A percentile compares a stretch with the other conserved stretches of the same genome.
Conservation (phyloP, 2,888 invertebrate genomes). For the Invenusta paracnida region DNA sequence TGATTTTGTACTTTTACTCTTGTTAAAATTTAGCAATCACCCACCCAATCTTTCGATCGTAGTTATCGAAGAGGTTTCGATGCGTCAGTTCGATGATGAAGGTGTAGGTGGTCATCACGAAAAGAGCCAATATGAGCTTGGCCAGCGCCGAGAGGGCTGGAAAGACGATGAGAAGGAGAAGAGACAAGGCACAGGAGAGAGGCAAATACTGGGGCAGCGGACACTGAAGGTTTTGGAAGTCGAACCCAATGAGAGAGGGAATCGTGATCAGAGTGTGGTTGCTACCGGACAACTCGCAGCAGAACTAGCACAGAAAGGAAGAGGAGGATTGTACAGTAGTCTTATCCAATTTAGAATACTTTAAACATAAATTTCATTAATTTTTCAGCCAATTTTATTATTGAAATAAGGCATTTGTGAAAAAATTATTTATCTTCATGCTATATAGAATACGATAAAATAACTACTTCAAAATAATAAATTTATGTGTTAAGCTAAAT, state of each 20-base stretch:
- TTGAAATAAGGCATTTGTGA: too few species aligned
- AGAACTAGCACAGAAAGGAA: slow-evolving; percentile 51
- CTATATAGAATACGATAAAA: too few species aligned
- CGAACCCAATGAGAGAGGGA: slow-evolving; percentile 47
- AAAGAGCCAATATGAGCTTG: slow-evolving; percentile 71
- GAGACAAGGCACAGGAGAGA: slow-evolving; percentile 76
- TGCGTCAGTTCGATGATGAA: slow-evolving; percentile 77
- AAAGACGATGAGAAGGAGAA: slow-evolving; percentile 78
- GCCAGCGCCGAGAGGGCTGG: slow-evolving; percentile 75
- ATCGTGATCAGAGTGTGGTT: slow-evolving; percentile 42
- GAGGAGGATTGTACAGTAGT: background rate
- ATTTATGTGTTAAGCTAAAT: too few species aligned
- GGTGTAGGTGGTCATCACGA: slow-evolving; percentile 74
- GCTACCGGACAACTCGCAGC: slow-evolving; percentile 49
- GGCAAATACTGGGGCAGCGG: slow-evolving; percentile 77
- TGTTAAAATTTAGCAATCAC: too few species aligned
- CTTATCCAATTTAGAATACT: too few species aligned
- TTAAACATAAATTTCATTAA: too few species aligned
- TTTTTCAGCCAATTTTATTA: too few species aligned
- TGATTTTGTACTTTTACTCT: too few species aligned
- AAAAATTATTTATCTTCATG: too few species aligned
- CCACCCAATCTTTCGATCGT: slow-evolving; percentile 74
- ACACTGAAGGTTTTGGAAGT: slow-evolving; percentile 69
- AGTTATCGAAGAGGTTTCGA: slow-evolving; percentile 73
- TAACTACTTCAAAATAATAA: too few species aligned